A percentile compares a stretch with the other conserved stretches of the same genome.
Evolutionary conservation across 2,113 vertebrate species (phyloP).

Genomic region (Riparia riparia): DNA sequence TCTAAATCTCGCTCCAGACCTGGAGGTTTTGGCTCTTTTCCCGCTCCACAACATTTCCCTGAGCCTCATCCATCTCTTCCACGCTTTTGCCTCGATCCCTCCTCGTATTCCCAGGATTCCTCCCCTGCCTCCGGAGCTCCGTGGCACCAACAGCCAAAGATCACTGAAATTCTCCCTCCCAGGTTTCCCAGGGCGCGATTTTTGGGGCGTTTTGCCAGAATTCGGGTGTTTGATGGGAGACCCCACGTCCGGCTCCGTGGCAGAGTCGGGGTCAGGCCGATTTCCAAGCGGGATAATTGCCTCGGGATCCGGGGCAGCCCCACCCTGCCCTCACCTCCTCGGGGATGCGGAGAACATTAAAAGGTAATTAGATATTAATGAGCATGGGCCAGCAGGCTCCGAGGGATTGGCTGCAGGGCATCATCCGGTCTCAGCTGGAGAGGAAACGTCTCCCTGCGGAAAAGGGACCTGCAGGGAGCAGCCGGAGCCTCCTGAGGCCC

Average conservation of each 20-base stretch:
- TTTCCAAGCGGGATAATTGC: conserved; percentile 61
- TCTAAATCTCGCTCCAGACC: accelerated
- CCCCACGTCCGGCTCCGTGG: not conserved
- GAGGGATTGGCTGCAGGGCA: conserved; percentile 47
- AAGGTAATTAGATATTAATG: conserved; percentile 72
- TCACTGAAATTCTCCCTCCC: not conserved
- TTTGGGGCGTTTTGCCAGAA: not conserved
- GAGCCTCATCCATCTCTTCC: not conserved
- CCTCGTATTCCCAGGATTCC: not conserved
- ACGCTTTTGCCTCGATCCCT: not conserved
- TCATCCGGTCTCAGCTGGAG: conserved; percentile 29
- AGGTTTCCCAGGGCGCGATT: not conserved
- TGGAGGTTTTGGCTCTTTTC: not conserved
- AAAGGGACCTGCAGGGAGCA: conserved; percentile 17
- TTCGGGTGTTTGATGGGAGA: conserved; percentile 22
- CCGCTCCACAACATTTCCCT: accelerated
- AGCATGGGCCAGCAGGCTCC: conserved; percentile 40
- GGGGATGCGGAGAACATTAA: conserved; percentile 55
- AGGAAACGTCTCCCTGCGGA: conserved; percentile 40
- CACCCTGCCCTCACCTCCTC: conserved; percentile 3
- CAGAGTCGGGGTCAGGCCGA: not conserved
- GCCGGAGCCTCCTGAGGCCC: not conserved
- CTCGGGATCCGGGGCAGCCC: conserved; percentile 41
- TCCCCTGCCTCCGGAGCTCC: not conserved
- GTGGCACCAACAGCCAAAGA: not conserved